These are phyloP conservation scores for Panthera uncia DNA, from an alignment of 2,113 vertebrate species.

Conservation along the genomic window DNA sequence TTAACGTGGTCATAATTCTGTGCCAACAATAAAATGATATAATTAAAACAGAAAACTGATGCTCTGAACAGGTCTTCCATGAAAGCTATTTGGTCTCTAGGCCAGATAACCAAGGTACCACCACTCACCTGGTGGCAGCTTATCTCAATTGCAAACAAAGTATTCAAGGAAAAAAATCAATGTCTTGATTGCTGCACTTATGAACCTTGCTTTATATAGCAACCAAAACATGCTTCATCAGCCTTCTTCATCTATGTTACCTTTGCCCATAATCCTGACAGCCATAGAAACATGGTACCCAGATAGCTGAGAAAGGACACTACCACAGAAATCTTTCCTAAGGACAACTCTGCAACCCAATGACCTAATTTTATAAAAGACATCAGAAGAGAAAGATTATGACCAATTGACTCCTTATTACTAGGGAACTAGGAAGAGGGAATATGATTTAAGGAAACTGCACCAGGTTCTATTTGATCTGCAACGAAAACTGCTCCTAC, in stretches of 20 bases:
- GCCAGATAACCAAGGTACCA: neutral
- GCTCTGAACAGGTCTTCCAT: neutral
- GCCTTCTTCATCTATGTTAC: neutral
- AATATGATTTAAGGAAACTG: neutral
- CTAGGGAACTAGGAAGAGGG: neutral
- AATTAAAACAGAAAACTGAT: conserved; percentile 45
- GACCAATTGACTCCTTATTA: neutral
- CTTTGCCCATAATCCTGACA: neutral
- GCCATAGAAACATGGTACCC: neutral
- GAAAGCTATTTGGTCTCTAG: neutral
- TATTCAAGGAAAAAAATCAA: neutral
- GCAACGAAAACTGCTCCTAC: neutral
- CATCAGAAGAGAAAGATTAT: conserved; percentile 21
- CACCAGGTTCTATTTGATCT: conserved; percentile 25
- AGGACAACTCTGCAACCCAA: neutral
- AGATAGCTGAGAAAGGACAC: neutral
- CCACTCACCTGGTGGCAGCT: neutral
- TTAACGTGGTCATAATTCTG: conserved; percentile 12
- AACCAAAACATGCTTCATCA: neutral
- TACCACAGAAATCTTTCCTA: neutral
- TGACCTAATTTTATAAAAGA: conserved; percentile 30
- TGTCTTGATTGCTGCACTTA: neutral
- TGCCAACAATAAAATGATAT: conserved; percentile 37
- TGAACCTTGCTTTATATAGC: neutral
- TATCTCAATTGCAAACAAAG: conserved; percentile 21